Conservation (phyloP, 2,888 invertebrate species). For the Platycnemis pennipes region DNA sequence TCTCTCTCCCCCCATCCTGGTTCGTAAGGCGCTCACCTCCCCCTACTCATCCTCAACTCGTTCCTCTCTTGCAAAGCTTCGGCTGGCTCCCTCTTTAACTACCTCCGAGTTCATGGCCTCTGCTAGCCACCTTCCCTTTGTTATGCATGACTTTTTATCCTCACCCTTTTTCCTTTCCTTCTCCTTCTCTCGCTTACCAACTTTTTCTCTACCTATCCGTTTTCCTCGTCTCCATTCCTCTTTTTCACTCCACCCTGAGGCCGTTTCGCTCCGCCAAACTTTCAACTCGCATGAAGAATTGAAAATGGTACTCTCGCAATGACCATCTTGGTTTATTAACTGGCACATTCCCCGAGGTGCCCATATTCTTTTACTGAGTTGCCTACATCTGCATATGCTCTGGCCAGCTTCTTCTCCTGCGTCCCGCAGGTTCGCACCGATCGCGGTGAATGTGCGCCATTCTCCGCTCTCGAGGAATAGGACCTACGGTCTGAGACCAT, state of each 20-base stretch:
- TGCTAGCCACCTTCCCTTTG: neutral
- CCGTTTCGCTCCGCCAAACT: neutral
- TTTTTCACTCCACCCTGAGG: neutral
- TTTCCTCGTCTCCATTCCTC: neutral
- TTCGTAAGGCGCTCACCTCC: neutral
- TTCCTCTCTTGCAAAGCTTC: neutral
- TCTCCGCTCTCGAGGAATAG: neutral
- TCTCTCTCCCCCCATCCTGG: neutral
- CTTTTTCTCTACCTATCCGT: neutral
- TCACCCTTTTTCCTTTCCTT: neutral
- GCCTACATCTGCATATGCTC: neutral
- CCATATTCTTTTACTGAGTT: neutral
- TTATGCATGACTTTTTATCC: conserved; percentile 60
- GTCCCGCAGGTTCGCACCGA: neutral
- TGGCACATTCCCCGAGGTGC: conserved; percentile 5
- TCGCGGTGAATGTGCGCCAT: neutral
- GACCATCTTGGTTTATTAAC: conserved; percentile 22
- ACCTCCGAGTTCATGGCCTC: conserved; percentile 13
- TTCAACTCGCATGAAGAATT: conserved; percentile 17
- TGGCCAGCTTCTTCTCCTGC: neutral
- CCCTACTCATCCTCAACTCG: neutral
- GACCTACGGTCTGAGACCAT: neutral
- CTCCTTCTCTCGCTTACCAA: neutral
- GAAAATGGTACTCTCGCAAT: neutral
- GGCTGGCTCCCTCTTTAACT: conserved; percentile 19